phyloP scores from a whole-genome alignment of 2,797 vertebrate species.

The Channallabes apus region DNA sequence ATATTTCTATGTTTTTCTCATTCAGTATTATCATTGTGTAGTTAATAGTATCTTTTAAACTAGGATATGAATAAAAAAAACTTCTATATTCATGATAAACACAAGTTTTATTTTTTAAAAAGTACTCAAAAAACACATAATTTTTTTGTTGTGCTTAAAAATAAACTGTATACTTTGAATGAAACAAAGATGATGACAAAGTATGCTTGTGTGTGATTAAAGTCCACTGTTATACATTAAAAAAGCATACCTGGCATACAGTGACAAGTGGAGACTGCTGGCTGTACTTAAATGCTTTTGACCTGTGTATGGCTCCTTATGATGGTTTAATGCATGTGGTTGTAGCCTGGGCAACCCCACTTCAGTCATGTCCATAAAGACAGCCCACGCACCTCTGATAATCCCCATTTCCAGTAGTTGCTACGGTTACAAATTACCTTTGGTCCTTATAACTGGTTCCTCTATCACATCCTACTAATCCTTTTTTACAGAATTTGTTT shows the following conservation, averaged over 20 bases:
- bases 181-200: not conserved
- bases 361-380: conserved; percentile 75
- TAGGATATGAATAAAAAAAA: not conserved
- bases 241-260: not conserved
- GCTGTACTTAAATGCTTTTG: conserved; percentile 35
- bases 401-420: conserved; percentile 94
- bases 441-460: conserved; percentile 90
- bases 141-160: not conserved
- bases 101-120: not conserved
- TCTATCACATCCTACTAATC: conserved; percentile 86
- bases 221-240: conserved; percentile 1
- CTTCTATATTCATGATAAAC: not conserved
- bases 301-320: conserved; percentile 39
- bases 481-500: conserved; percentile 81
- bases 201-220: not conserved
- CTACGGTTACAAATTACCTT: conserved; percentile 98
- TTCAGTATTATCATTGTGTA: not conserved
- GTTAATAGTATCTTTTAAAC: not conserved
- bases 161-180: not conserved
- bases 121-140: not conserved
- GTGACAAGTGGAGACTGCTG: conserved; percentile 5
- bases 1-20: not conserved
- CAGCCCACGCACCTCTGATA: conserved; percentile 82
- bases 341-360: conserved; percentile 60
- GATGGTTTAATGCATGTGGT: conserved; percentile 49